phyloP scores from a whole-genome alignment of 2,888 invertebrate species.

The Torymus aiolomorphi region DNA sequence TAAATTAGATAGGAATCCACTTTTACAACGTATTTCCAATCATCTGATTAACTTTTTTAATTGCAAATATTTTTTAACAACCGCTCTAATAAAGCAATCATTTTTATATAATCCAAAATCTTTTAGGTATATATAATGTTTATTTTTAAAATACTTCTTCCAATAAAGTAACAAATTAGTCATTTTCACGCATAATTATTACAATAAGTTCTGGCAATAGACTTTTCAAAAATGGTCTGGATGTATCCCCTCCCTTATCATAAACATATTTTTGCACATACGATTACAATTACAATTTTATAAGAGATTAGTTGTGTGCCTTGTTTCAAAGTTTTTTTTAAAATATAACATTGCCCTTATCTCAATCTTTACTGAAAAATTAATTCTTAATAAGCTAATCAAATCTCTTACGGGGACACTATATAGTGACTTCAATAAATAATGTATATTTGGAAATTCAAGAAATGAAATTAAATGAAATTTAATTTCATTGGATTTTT shows the following conservation, averaged over 20 bases:
- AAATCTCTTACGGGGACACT: not conserved
- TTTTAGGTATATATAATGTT: no score
- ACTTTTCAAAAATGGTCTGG: not conserved
- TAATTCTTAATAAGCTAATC: constrained; percentile 5
- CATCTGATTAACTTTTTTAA: no score
- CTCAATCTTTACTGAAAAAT: constrained; percentile 9
- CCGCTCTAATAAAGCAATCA: not conserved
- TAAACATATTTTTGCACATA: not conserved
- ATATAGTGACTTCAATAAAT: not conserved
- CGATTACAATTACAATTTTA: not conserved
- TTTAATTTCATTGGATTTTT: no score
- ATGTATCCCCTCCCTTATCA: constrained; percentile 14
- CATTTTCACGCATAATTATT: no score
- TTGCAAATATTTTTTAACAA: no score
- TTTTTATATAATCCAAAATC: not conserved
- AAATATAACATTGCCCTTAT: constrained; percentile 7
- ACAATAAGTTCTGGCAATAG: no score
- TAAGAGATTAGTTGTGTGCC: constrained; percentile 37
- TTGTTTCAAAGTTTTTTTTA: constrained; percentile 3
- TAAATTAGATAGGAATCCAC: no score
- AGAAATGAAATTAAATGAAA: no score
- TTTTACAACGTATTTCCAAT: no score
- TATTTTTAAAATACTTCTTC: no score
- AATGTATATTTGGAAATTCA: not conserved
- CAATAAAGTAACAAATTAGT: no score